Evolutionary conservation across 2,888 invertebrate species (phyloP).

Genomic region (Pammene fasciana): DNA sequence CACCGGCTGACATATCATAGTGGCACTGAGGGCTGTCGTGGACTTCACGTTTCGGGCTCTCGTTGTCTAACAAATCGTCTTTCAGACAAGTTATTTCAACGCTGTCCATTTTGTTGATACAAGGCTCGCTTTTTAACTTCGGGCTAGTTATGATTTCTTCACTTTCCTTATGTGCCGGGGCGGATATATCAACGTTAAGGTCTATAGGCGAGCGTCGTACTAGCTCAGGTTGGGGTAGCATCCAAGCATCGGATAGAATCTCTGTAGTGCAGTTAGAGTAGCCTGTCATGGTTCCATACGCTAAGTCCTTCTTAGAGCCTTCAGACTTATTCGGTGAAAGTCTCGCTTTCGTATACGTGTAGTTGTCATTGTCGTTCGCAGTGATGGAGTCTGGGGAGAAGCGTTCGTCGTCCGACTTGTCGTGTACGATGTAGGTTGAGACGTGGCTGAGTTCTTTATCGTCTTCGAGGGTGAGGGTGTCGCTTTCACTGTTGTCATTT

Average conservation of each 20-base stretch:
- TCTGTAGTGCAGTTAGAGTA: constrained; percentile 75
- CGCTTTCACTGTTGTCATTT: constrained; percentile 68
- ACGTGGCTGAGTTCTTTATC: constrained; percentile 70
- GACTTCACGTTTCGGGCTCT: constrained; percentile 49
- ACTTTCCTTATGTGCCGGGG: constrained; percentile 50
- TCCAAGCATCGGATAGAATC: constrained; percentile 66
- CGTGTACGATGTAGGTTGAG: constrained; percentile 75
- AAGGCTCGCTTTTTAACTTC: constrained; percentile 54
- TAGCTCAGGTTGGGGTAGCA: constrained; percentile 67
- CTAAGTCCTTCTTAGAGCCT: constrained; percentile 66
- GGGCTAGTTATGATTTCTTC: constrained; percentile 51
- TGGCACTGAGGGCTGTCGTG: constrained; percentile 60
- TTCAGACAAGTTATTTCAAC: constrained; percentile 69
- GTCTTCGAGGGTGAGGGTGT: constrained; percentile 72
- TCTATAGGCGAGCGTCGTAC: constrained; percentile 66
- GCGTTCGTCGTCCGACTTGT: constrained; percentile 70
- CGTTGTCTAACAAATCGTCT: constrained; percentile 56
- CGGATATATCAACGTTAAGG: constrained; percentile 55
- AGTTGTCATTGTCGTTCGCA: constrained; percentile 69
- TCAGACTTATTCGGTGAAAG: constrained; percentile 67
- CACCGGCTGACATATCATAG: constrained; percentile 63
- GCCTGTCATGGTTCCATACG: constrained; percentile 70
- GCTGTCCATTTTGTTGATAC: constrained; percentile 71
- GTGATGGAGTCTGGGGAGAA: constrained; percentile 77
- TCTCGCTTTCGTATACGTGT: constrained; percentile 73